These are phyloP conservation scores for Eulithis prunata DNA, from an alignment of 2,888 invertebrate genomes.

Conservation along the genomic window DNA sequence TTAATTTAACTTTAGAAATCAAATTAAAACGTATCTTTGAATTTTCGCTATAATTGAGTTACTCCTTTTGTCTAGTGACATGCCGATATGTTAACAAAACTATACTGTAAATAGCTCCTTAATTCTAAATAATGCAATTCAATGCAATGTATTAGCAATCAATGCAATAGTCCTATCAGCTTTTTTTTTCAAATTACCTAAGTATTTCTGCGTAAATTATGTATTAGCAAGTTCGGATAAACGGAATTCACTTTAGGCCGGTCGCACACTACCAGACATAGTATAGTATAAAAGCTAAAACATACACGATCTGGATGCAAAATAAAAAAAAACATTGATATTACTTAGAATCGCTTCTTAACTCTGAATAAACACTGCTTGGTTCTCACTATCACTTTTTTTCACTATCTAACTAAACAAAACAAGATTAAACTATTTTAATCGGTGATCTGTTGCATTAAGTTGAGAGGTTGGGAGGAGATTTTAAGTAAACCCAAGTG, in stretches of 20 bases:
- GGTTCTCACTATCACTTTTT: too few species aligned
- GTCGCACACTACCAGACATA: neutral
- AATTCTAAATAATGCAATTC: neutral
- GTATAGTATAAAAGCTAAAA: neutral
- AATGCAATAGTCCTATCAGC: neutral
- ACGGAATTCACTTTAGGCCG: neutral
- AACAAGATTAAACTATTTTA: too few species aligned
- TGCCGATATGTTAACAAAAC: constrained; percentile 1
- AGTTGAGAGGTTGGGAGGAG: too few species aligned
- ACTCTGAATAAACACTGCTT: too few species aligned
- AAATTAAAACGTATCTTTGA: neutral
- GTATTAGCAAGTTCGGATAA: neutral
- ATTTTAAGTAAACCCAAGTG: too few species aligned
- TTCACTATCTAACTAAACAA: too few species aligned
- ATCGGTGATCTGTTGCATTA: too few species aligned
- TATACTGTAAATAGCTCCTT: constrained; percentile 1
- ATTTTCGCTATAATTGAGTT: neutral
- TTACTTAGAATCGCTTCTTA: too few species aligned
- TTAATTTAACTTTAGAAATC: neutral
- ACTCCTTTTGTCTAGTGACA: neutral
- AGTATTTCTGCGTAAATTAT: neutral
- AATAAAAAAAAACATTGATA: too few species aligned
- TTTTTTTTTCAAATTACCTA: neutral
- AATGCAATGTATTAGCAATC: constrained; percentile 27
- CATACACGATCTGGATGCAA: too few species aligned